A percentile compares a stretch with the other conserved stretches of the same genome.
phyloP scores from a whole-genome alignment of 1,140 invertebrate genomes.

The Cyclina sinensis region DNA sequence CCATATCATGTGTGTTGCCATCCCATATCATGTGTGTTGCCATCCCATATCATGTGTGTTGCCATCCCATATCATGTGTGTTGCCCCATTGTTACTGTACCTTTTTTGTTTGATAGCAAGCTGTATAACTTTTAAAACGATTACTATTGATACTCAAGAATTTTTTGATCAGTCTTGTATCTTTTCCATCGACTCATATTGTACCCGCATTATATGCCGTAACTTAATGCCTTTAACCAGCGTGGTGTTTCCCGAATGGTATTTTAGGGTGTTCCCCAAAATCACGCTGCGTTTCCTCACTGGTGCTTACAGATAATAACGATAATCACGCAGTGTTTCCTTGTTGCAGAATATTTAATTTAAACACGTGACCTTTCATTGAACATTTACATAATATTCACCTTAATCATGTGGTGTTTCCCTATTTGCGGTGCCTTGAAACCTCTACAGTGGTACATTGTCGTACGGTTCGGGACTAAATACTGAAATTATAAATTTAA shows the following conservation, averaged over 20 bases:
- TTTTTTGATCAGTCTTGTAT: no score
- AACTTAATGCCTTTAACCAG: not conserved
- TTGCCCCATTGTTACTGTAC: not conserved
- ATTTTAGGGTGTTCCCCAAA: no score
- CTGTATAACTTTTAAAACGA: no score
- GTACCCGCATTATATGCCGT: no score
- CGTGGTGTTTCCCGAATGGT: not conserved
- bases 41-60: no score
- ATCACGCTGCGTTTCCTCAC: no score
- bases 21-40: no score
- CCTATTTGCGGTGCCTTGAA: slow-evolving; percentile 39
- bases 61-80: no score
- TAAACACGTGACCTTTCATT: not conserved
- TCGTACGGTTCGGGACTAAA: slow-evolving; percentile 21
- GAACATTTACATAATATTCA: not conserved
- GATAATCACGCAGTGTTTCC: not conserved
- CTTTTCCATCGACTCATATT: no score
- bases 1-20: no score
- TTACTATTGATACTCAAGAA: no score
- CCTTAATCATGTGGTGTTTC: slow-evolving; percentile 68
- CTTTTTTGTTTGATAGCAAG: no score
- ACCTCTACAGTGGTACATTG: slow-evolving; percentile 48
- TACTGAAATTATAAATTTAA: slow-evolving; percentile 16
- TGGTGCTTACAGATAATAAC: not conserved
- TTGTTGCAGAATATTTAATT: not conserved